Evolutionary conservation across 2,888 invertebrate species (phyloP).

Genomic region (Sisyra nigra): DNA sequence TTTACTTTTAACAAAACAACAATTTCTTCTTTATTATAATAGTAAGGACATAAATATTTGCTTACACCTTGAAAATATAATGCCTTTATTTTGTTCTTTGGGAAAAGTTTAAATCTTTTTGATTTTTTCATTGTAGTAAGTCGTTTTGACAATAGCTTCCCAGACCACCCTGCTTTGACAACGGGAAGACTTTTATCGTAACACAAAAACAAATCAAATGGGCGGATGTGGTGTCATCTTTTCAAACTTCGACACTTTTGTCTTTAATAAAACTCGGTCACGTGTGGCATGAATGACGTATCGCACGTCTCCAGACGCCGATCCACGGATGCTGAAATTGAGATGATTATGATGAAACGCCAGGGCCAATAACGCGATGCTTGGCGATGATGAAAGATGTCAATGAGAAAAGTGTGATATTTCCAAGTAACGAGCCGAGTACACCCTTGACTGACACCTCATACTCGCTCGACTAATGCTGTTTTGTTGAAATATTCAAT

Average conservation of each 20-base stretch:
- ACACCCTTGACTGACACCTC: too few species aligned
- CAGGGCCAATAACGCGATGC: not conserved
- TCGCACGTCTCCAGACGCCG: slow-evolving; percentile 22
- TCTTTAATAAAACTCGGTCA: slow-evolving; percentile 27
- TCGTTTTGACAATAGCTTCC: not conserved
- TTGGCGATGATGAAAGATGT: too few species aligned
- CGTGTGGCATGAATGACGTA: slow-evolving; percentile 29
- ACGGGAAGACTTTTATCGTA: not conserved
- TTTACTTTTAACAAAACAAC: not conserved
- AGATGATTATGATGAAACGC: slow-evolving; percentile 12
- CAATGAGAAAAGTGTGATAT: too few species aligned
- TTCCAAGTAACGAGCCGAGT: too few species aligned
- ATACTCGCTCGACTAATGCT: too few species aligned
- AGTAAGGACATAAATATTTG: too few species aligned
- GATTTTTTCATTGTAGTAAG: not conserved
- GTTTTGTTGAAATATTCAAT: too few species aligned
- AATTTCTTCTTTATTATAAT: not conserved
- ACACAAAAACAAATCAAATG: not conserved
- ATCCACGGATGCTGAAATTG: slow-evolving; percentile 18
- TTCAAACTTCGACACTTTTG: slow-evolving; percentile 19
- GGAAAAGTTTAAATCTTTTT: not conserved
- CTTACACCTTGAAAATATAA: too few species aligned
- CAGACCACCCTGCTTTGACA: not conserved
- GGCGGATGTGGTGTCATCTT: not conserved
- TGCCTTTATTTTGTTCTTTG: not conserved